Evolutionary conservation across 1,140 invertebrate species (phyloP).

Genomic region (Apocrypta bakeri): DNA sequence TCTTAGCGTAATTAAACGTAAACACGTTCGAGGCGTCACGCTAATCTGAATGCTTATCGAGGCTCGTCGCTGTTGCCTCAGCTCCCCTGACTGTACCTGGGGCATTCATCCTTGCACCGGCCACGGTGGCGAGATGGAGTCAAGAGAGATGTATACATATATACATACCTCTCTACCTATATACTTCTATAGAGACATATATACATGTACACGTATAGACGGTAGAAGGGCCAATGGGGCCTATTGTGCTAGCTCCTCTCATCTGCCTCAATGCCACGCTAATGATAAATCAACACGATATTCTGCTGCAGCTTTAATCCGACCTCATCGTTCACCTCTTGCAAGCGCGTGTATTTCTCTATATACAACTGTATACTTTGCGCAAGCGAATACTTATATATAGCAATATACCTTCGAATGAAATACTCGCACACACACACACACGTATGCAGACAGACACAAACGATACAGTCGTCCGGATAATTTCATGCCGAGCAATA

Average conservation of each 20-base stretch:
- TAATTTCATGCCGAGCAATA: constrained; percentile 36
- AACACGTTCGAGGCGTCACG: constrained; percentile 73
- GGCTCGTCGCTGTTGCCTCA: constrained; percentile 67
- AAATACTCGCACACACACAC: constrained; percentile 7
- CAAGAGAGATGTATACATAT: too few relatives aligned
- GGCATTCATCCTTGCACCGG: constrained; percentile 58
- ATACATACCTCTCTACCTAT: too few relatives aligned
- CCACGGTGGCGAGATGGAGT: not conserved
- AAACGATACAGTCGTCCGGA: too few relatives aligned
- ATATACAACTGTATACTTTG: not conserved
- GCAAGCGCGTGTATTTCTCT: not conserved
- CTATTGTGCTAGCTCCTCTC: constrained; percentile 27
- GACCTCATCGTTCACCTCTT: not conserved
- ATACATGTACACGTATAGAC: not conserved
- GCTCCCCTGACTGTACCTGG: constrained; percentile 47
- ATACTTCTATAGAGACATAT: too few relatives aligned
- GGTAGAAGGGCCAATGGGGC: constrained; percentile 46
- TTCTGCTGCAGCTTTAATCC: constrained; percentile 21
- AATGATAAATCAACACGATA: constrained; percentile 51
- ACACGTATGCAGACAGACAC: too few relatives aligned
- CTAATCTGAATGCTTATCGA: constrained; percentile 74
- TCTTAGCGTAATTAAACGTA: constrained; percentile 76
- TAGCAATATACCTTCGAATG: constrained; percentile 9
- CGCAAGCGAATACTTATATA: not conserved
- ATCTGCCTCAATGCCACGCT: constrained; percentile 14